A percentile compares a stretch with the other conserved stretches of the same genome.
phyloP scores from a whole-genome alignment of 2,797 vertebrate species.

The Delichon dasypus region DNA sequence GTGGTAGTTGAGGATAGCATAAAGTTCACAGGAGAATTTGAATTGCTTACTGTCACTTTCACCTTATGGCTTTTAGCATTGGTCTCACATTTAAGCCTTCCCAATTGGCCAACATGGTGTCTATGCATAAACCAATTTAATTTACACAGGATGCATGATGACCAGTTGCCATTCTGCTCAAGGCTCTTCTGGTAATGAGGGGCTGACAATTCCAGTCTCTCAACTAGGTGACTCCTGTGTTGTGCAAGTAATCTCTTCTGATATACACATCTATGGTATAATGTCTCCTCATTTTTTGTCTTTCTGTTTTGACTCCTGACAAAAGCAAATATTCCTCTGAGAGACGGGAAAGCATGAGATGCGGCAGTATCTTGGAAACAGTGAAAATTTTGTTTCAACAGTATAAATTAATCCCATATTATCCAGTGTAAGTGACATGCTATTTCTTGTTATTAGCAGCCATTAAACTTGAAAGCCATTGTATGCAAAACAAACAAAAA shows the following conservation, averaged over 20 bases:
- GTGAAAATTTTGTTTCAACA: conserved; percentile 13
- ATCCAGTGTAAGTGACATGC: neutral
- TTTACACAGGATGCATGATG: neutral
- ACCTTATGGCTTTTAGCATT: neutral
- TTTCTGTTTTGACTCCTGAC: conserved; percentile 5
- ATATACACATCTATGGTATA: neutral
- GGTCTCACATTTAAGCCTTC: neutral
- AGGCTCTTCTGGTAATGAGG: neutral
- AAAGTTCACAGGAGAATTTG: neutral
- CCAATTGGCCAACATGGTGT: neutral
- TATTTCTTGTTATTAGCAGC: neutral
- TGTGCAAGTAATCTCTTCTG: neutral
- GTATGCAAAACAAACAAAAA: neutral
- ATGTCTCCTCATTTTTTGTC: neutral
- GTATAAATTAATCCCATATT: neutral
- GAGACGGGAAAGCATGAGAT: neutral
- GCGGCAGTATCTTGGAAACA: neutral
- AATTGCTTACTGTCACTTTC: neutral
- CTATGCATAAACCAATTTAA: neutral
- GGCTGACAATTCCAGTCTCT: neutral
- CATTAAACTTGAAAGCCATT: conserved; percentile 12
- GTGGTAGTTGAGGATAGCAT: neutral
- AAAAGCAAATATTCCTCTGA: conserved; percentile 7
- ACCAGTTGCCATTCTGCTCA: neutral
- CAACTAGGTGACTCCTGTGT: neutral